Evolutionary conservation across 2,113 vertebrate genomes (phyloP).

Genomic region (Cebidichthys violaceus): DNA sequence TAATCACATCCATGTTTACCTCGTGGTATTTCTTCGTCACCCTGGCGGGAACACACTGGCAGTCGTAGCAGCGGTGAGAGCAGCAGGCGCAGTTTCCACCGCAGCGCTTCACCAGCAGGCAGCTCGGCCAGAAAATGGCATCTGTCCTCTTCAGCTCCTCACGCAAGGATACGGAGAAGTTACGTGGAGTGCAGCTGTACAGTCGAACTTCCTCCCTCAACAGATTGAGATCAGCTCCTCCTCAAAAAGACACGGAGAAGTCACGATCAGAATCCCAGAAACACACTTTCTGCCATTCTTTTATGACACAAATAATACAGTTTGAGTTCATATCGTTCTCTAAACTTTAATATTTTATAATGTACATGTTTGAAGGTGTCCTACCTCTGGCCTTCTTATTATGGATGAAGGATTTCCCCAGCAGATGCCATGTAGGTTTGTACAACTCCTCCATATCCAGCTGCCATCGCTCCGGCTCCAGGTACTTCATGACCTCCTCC

Average conservation of each 20-base stretch:
- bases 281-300: not conserved
- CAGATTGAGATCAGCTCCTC: slow-evolving; percentile 92
- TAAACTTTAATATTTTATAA: not conserved
- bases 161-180: slow-evolving; percentile 93
- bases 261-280: not conserved
- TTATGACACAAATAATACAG: no score
- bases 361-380: not conserved
- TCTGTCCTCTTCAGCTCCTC: slow-evolving; percentile 96
- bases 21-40: slow-evolving; percentile 95
- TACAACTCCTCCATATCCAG: slow-evolving; percentile 96
- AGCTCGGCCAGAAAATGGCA: slow-evolving; percentile 97
- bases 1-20: slow-evolving; percentile 75
- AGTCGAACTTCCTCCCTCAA: slow-evolving; percentile 93
- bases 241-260: slow-evolving; percentile 69
- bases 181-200: slow-evolving; percentile 97
- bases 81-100: slow-evolving; percentile 98
- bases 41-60: slow-evolving; percentile 92
- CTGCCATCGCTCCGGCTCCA: slow-evolving; percentile 96
- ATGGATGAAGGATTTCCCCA: slow-evolving; percentile 94
- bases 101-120: slow-evolving; percentile 96
- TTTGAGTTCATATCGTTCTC: not conserved
- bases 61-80: slow-evolving; percentile 91
- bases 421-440: slow-evolving; percentile 92
- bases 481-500: slow-evolving; percentile 97
- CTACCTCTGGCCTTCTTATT: slow-evolving; percentile 95